Evolutionary conservation across 2,113 vertebrate genomes (phyloP).

Genomic region (Campylomormyrus tamandua): DNA sequence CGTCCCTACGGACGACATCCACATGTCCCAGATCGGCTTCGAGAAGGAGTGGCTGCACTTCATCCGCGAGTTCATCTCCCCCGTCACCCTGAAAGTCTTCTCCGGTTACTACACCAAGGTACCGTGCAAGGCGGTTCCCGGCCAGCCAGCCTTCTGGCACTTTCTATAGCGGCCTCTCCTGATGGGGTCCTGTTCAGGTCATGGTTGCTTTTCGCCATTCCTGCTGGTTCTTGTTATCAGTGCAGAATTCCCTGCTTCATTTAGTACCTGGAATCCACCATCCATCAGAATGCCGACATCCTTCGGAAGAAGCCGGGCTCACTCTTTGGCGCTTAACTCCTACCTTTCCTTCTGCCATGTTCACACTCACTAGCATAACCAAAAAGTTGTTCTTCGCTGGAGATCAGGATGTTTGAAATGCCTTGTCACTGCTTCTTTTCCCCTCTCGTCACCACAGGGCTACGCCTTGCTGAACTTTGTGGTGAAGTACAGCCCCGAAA

Average conservation of each 20-base stretch:
- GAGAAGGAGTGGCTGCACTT: slow-evolving; percentile 96
- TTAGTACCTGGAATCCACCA: not conserved
- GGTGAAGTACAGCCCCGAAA: slow-evolving; percentile 87
- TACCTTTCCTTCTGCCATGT: not conserved
- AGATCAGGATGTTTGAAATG: not conserved
- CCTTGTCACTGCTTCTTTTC: not conserved
- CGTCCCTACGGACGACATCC: slow-evolving; percentile 95
- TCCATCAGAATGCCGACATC: not conserved
- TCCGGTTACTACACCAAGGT: slow-evolving; percentile 98
- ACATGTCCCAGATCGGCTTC: slow-evolving; percentile 86
- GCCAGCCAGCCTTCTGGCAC: not conserved
- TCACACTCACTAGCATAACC: not conserved
- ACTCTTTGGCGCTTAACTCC: not conserved
- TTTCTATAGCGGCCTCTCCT: not conserved
- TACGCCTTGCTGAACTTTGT: slow-evolving; percentile 89
- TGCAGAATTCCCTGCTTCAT: not conserved
- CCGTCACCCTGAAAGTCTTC: slow-evolving; percentile 88
- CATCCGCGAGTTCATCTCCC: slow-evolving; percentile 93
- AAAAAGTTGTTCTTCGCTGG: not conserved
- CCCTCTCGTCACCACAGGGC: slow-evolving; percentile 55
- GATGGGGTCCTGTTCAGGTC: not conserved
- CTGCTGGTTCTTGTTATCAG: not conserved
- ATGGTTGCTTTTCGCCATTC: not conserved
- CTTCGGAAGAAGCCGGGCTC: not conserved
- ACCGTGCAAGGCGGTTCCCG: not conserved